A percentile compares a stretch with the other conserved stretches of the same genome.
Evolutionary conservation across 2,888 invertebrate species (phyloP).

Genomic region (Calameuta pallipes): DNA sequence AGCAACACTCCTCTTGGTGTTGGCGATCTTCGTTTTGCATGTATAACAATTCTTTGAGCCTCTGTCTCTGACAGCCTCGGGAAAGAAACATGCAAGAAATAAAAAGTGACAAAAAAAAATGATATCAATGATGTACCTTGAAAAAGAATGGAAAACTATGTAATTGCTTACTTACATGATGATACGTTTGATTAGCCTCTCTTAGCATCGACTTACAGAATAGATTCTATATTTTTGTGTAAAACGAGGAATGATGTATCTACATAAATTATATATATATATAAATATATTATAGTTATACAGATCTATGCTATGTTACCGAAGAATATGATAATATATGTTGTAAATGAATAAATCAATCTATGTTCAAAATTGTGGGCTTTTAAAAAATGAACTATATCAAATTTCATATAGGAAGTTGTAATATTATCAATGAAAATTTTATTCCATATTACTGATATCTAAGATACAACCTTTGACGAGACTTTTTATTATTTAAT

Average conservation of each 20-base stretch:
- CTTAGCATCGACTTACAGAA: constrained; percentile 51
- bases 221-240: constrained; percentile 66
- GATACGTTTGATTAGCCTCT: constrained; percentile 48
- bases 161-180: constrained; percentile 17
- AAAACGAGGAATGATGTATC: constrained; percentile 55
- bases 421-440: neutral
- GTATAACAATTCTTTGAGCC: neutral
- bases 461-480: neutral
- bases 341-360: constrained; percentile 64
- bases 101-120: neutral
- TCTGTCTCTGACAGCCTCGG: neutral
- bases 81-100: neutral
- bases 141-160: constrained; percentile 18
- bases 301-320: constrained; percentile 63
- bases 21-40: neutral
- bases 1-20: neutral
- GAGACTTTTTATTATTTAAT: neutral
- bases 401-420: neutral
- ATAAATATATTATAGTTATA: constrained; percentile 45
- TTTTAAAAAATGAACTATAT: neutral
- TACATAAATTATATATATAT: constrained; percentile 49
- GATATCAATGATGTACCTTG: constrained; percentile 21
- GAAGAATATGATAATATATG: constrained; percentile 61
- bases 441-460: neutral
- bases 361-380: constrained; percentile 54